phyloP scores from a whole-genome alignment of 1,140 invertebrate genomes.

The Dendroctonus valens region DNA sequence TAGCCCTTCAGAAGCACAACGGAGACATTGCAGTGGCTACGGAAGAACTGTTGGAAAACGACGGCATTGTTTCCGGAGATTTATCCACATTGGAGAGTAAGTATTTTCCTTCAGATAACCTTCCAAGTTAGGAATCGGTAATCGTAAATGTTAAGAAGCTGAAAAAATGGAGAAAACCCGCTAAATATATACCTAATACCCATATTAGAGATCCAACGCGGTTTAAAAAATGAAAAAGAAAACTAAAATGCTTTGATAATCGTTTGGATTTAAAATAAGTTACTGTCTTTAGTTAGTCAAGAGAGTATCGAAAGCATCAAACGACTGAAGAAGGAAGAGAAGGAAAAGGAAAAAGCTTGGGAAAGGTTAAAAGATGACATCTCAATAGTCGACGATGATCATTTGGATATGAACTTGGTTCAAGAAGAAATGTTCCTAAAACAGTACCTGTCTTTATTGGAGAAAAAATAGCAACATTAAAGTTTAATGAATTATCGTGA shows the following conservation, averaged over 20 bases:
- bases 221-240: no score
- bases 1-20: conserved; percentile 55
- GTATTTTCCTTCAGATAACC: not conserved
- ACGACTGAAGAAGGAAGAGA: conserved; percentile 33
- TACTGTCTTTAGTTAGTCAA: conserved; percentile 24
- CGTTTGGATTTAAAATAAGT: no score
- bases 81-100: conserved; percentile 35
- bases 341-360: conserved; percentile 55
- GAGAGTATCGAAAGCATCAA: conserved; percentile 36
- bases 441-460: conserved; percentile 60
- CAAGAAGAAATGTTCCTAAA: conserved; percentile 61
- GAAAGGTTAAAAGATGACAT: conserved; percentile 60
- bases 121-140: no score
- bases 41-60: conserved; percentile 54
- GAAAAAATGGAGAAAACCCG: no score
- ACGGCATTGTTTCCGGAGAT: conserved; percentile 46
- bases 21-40: conserved; percentile 60
- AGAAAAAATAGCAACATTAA: conserved; percentile 26
- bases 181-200: no score
- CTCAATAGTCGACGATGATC: conserved; percentile 59
- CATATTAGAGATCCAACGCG: no score
- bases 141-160: no score
- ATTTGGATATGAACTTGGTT: conserved; percentile 59
- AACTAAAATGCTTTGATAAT: no score
- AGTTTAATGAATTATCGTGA: not conserved